Evolutionary conservation across 2,113 vertebrate species (phyloP), one percentile per base, ranked within the genome.

Genomic region (Orientallactaga bullata): DNA sequence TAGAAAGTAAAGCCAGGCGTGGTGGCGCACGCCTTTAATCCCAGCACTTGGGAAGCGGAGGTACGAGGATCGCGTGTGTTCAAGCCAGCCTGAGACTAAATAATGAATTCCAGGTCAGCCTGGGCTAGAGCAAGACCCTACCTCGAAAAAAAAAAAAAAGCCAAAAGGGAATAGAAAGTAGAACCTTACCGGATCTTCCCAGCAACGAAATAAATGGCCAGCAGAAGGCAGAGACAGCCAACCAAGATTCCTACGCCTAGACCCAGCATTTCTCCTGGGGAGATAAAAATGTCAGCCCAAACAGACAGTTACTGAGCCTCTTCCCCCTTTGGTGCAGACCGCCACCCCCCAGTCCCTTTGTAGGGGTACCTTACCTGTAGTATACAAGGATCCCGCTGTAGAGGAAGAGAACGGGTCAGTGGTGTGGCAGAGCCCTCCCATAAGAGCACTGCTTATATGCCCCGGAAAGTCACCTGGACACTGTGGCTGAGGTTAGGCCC

Each of bases 181-280:
- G 84, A 74, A 84, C 37, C 86, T 96, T 95, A 98, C 98, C 97
- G 93, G 60, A 97, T 94, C 92, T 96, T 90, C 77, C 90, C 98
- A 68, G 76, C 85, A 13, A 87, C 96, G 0, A 98, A 96, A 88
- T 97, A 96, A 37, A 77, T 0, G 1, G 94, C 77, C 6, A 98
- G 84, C 93, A 96, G 92, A 55, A 98, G 78, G 37, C 90, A 85
- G 42, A 98, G 20, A 39, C 97, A 97, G 84, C 95, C 95, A 4
- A 95, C 23, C 30, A 98, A 2, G 12, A 95, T 35, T 1, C 98
- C 98, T 0, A 97, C 90, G 24, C 95, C 18, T 30, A 98, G 97
- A 94, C 96, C 97, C 0, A 98, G 35, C 76, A 98, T 92, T 87
- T 98, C 95, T 9, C 98, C 98, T 98, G 96, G 0, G 83, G 68